Conservation (phyloP, 2,888 invertebrate genomes). For the Acleris holmiana region DNA sequence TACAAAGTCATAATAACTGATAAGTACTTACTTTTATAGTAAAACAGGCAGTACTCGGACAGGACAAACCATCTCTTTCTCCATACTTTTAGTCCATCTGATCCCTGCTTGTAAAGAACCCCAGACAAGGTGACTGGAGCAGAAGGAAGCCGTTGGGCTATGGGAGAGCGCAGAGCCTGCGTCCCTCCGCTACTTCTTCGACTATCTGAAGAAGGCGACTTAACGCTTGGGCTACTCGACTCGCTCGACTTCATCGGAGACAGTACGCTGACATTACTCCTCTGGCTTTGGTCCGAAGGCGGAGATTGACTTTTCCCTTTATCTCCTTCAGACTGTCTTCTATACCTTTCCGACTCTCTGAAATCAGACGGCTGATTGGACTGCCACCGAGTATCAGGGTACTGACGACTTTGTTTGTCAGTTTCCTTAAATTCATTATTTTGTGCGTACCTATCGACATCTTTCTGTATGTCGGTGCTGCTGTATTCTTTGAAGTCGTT, state of each 20-base stretch:
- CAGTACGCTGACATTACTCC: slow-evolving; percentile 57
- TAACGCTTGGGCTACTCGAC: slow-evolving; percentile 75
- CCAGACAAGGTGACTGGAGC: slow-evolving; percentile 94
- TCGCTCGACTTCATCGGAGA: slow-evolving; percentile 81
- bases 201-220: slow-evolving; percentile 80
- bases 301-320: slow-evolving; percentile 67
- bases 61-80: slow-evolving; percentile 97
- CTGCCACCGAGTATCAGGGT: slow-evolving; percentile 74
- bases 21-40: slow-evolving; percentile 91
- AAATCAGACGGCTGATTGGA: slow-evolving; percentile 64
- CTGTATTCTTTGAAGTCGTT: slow-evolving; percentile 74
- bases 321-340: slow-evolving; percentile 62
- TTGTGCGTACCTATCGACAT: slow-evolving; percentile 68
- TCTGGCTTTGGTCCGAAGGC: slow-evolving; percentile 65
- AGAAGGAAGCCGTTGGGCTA: slow-evolving; percentile 92
- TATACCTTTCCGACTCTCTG: slow-evolving; percentile 66
- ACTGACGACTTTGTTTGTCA: slow-evolving; percentile 69
- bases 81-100: slow-evolving; percentile 96
- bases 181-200: slow-evolving; percentile 79
- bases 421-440: slow-evolving; percentile 72
- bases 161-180: slow-evolving; percentile 90
- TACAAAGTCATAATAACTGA: not conserved
- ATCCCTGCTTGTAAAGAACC: slow-evolving; percentile 96
- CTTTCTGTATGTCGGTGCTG: slow-evolving; percentile 72
- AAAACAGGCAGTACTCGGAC: slow-evolving; percentile 96